These are phyloP conservation scores for Stomatorhinus walkeri DNA, from an alignment of 2,797 vertebrate species.

Conservation along the genomic window DNA sequence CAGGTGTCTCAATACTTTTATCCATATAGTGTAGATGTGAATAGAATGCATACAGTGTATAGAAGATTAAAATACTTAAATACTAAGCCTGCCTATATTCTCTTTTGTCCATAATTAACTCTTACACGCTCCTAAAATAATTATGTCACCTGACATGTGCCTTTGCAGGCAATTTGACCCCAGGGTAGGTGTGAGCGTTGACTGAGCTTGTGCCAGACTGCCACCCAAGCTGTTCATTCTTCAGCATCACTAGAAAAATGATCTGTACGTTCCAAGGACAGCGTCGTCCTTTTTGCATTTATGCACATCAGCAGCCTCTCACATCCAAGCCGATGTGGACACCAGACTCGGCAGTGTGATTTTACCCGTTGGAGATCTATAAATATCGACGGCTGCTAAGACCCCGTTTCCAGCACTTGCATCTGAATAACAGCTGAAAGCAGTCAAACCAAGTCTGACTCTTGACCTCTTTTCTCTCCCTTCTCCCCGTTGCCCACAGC, in stretches of 20 bases:
- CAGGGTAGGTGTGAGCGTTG: neutral
- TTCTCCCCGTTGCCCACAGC: constrained; percentile 43
- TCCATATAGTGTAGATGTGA: neutral
- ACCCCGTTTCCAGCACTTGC: neutral
- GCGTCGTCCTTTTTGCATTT: neutral
- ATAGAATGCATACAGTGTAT: neutral
- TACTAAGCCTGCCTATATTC: neutral
- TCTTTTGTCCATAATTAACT: neutral
- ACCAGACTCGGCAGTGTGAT: neutral
- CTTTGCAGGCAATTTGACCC: neutral
- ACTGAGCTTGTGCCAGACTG: neutral
- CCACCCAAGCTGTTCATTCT: constrained; percentile 19
- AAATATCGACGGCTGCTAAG: neutral
- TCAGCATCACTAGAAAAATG: neutral
- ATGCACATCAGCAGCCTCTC: neutral
- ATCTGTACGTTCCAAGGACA: neutral
- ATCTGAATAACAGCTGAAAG: constrained; percentile 1
- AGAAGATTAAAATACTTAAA: neutral
- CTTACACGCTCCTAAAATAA: neutral
- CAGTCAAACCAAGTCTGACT: neutral
- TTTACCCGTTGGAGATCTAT: neutral
- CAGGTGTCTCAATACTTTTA: neutral
- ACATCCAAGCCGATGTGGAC: neutral
- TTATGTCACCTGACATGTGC: neutral
- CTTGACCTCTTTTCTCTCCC: neutral